Percentiles rank a stretch among this genome's conserved stretches.
Evolutionary conservation across 2,888 invertebrate genomes (phyloP).

Genomic region (Melinaea menophilus): DNA sequence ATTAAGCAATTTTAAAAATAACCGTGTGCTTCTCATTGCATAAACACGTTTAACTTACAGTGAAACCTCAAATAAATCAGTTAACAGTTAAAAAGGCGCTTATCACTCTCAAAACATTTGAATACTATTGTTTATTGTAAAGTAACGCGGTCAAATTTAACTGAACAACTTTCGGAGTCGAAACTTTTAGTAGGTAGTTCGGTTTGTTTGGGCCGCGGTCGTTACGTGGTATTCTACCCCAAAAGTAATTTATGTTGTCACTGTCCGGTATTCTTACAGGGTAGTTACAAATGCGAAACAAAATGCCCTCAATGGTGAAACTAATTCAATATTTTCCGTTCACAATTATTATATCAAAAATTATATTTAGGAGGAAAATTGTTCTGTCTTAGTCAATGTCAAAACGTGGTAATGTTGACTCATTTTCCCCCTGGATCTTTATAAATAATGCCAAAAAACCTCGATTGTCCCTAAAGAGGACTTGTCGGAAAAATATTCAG

Average conservation of each 20-base stretch:
- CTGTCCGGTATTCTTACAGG: conserved; percentile 39
- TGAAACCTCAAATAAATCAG: background rate
- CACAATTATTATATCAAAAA: background rate
- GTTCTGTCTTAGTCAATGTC: background rate
- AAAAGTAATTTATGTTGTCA: conserved; percentile 72
- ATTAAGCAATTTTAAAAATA: background rate
- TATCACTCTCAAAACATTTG: conserved; percentile 33
- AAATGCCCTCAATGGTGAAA: conserved; percentile 60
- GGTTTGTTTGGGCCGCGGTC: conserved; percentile 61
- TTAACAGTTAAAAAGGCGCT: conserved; percentile 19
- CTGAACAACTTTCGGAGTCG: conserved; percentile 44
- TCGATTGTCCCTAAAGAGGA: background rate
- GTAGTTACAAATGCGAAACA: conserved; percentile 65
- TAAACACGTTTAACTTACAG: too few relatives aligned
- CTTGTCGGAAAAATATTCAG: background rate
- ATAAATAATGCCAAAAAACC: background rate
- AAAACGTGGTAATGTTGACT: background rate
- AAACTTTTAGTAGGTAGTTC: conserved; percentile 64
- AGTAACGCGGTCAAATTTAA: conserved; percentile 44
- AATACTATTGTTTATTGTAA: conserved; percentile 40
- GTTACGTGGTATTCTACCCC: conserved; percentile 59
- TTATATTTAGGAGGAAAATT: background rate
- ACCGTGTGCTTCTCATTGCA: too few relatives aligned
- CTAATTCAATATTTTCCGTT: conserved; percentile 43
- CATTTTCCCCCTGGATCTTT: background rate